phyloP scores from a whole-genome alignment of 2,113 vertebrate species.

The Tachysurus fulvidraco region DNA sequence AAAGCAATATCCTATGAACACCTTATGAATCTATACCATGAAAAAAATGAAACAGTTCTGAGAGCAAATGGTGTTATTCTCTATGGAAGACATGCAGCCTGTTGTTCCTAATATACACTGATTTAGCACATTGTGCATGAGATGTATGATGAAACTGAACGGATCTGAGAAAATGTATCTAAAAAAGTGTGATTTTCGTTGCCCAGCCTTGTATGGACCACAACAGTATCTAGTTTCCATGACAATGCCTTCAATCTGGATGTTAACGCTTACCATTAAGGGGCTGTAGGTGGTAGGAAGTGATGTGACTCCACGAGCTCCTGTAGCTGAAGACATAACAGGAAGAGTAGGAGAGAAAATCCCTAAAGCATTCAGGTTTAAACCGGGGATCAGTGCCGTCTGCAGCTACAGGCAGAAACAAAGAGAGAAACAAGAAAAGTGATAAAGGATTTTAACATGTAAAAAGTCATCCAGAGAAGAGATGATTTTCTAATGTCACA shows the following conservation, averaged over 20 bases:
- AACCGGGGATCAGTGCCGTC: slow-evolving; percentile 89
- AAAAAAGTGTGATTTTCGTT: not conserved
- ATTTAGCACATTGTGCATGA: not conserved
- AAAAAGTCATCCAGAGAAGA: too few relatives aligned
- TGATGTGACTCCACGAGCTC: slow-evolving; percentile 73
- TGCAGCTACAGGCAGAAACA: slow-evolving; percentile 78
- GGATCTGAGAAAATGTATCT: not conserved
- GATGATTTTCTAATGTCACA: not conserved
- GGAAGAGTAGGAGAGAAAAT: slow-evolving; percentile 92
- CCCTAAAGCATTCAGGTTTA: slow-evolving; percentile 91
- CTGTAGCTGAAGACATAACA: slow-evolving; percentile 78
- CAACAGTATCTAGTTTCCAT: not conserved
- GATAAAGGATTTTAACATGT: not conserved
- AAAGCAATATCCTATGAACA: not conserved
- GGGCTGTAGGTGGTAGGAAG: slow-evolving; percentile 79
- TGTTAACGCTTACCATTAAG: slow-evolving; percentile 63
- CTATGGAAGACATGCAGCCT: not conserved
- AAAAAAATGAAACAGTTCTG: not conserved
- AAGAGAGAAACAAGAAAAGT: not conserved
- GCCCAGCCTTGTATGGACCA: not conserved
- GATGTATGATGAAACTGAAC: not conserved
- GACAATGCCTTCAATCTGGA: too few relatives aligned
- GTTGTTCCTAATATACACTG: not conserved
- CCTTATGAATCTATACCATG: not conserved
- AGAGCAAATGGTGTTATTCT: not conserved